Conservation (phyloP, 2,888 invertebrate genomes). For the Panzeria rudis region DNA sequence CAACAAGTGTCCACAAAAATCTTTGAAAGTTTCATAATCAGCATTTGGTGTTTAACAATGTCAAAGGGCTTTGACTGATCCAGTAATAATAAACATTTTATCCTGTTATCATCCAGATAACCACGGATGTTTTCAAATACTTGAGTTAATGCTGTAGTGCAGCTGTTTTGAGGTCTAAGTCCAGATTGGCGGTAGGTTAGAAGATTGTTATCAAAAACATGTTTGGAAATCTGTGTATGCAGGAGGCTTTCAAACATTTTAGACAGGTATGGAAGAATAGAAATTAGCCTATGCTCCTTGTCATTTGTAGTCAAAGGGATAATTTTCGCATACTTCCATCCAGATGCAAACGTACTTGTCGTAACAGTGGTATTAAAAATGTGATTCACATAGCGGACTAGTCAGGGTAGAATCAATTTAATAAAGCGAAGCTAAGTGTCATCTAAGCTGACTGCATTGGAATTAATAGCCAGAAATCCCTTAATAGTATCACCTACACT, state of each 20-base stretch:
- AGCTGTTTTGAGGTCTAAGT: not conserved
- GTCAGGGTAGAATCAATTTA: not conserved
- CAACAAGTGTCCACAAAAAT: too few species aligned
- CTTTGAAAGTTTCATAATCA: too few species aligned
- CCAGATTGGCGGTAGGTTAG: not conserved
- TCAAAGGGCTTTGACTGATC: too few species aligned
- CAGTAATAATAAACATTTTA: not conserved
- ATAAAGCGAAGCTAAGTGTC: not conserved
- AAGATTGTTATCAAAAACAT: not conserved
- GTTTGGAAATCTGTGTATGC: not conserved
- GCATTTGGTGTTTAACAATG: not conserved
- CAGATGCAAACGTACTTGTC: not conserved
- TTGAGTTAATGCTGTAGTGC: not conserved
- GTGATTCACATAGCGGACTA: not conserved
- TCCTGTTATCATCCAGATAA: not conserved
- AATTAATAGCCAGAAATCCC: too few species aligned
- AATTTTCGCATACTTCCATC: conserved; percentile 11
- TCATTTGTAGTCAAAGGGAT: not conserved
- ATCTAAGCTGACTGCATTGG: too few species aligned
- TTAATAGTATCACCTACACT: too few species aligned
- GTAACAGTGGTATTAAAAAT: not conserved
- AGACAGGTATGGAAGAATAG: not conserved
- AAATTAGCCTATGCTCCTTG: not conserved
- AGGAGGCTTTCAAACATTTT: conserved; percentile 10
- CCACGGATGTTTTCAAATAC: too few species aligned